Base-by-base conservation (phyloP, 2,797 vertebrate genomes). In the Botia almorhae region DNA sequence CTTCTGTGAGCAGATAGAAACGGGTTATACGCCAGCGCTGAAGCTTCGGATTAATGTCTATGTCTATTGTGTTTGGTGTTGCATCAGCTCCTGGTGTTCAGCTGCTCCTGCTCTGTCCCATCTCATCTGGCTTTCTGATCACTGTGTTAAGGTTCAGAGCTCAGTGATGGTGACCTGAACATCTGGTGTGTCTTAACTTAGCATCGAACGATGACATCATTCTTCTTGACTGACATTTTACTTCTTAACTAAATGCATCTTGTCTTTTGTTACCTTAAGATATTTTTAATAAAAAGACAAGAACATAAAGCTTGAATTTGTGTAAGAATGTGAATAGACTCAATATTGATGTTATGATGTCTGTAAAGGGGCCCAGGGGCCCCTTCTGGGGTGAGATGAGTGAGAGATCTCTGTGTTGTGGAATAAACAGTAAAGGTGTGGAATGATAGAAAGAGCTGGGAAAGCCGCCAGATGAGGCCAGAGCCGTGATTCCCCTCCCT, bases 151-250 rank as follows among this genome's bases (percentile, higher is more conserved):
- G 48, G 65, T 63, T 19, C 51, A 16, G 43, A 64, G 74, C 83
- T 88, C 85, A 82, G 79, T 87, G 88, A 89, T 88, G 85, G 87
- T 71, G 81, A 83, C 81, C 82, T 86, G 84, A 84, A 68, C 84
- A 85, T 80, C 58, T 78, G 61, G 78, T 2, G 33, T 2, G 76
- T 85, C 87, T 85, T 90, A 86, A 85, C 76, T 79, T 74, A 19
- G 36, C 74, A 67, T 13, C 12, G 19, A 69, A 80, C 70, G 53
- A 85, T 65, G 67, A 26, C 58, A 43, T 79, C 88, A 88, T 89
- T 90, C 85, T 21, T 69, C 83, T 87, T 79, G 86, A 43, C 69
- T 23, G 29, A 64, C 21, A 56, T 48, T 13, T 46, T 1, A 46
- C 43, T 11, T 46, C 43, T 46, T 1, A 11, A 8, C 43, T 11